These are phyloP conservation scores for Macrobrachium nipponense DNA, from an alignment of 1,140 invertebrate genomes.

Conservation along the genomic window DNA sequence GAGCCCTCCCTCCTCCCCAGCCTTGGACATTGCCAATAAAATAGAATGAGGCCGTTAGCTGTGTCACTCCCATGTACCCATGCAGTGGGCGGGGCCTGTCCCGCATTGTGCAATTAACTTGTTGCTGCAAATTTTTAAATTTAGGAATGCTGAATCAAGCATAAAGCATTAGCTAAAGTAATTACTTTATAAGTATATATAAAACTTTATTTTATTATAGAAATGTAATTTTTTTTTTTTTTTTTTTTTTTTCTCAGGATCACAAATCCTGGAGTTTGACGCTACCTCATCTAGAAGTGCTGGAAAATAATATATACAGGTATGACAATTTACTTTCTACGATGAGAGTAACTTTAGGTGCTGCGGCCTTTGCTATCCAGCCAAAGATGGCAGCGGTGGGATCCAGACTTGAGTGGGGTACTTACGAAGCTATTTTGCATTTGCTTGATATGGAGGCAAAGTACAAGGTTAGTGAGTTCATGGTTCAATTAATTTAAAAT, in stretches of 20 bases:
- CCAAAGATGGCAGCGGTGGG: constrained; percentile 28
- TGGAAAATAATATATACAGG: constrained; percentile 24
- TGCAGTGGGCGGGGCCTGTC: too few relatives aligned
- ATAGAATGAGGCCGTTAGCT: too few relatives aligned
- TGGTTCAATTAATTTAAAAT: background rate
- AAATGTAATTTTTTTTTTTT: background rate
- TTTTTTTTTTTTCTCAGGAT: constrained; percentile 3
- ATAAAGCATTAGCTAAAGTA: too few relatives aligned
- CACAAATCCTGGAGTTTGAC: background rate
- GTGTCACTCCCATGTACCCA: too few relatives aligned
- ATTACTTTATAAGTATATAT: too few relatives aligned
- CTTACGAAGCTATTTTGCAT: background rate
- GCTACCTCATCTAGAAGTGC: constrained; percentile 29
- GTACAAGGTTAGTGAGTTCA: constrained; percentile 5
- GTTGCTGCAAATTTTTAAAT: too few relatives aligned
- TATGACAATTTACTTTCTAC: background rate
- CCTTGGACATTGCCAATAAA: too few relatives aligned
- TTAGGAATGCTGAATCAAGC: too few relatives aligned
- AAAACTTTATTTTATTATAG: too few relatives aligned
- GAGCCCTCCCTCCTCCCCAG: too few relatives aligned
- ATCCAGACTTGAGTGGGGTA: constrained; percentile 2
- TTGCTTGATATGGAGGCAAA: constrained; percentile 36
- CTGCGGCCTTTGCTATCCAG: constrained; percentile 20
- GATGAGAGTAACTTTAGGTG: constrained; percentile 28
- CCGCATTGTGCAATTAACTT: too few relatives aligned